These are phyloP conservation scores for Catagonus wagneri DNA, from an alignment of 2,113 vertebrate genomes.

Conservation along the genomic window DNA sequence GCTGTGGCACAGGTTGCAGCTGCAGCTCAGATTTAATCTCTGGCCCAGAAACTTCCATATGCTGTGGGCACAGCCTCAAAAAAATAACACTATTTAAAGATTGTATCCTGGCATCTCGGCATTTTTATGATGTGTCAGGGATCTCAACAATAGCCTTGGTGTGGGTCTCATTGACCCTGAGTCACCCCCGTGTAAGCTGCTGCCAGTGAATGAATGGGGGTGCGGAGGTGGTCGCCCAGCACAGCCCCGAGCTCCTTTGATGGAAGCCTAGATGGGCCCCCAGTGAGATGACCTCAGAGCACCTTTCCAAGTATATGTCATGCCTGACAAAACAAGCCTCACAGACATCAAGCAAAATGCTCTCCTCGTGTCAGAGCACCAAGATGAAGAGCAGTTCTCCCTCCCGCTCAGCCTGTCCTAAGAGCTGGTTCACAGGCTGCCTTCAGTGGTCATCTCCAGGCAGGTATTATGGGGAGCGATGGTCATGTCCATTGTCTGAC, in stretches of 20 bases:
- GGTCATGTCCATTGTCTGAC: too few species aligned
- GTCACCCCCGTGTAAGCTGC: not conserved
- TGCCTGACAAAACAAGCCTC: not conserved
- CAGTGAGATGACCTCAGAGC: not conserved
- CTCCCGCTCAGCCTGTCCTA: not conserved
- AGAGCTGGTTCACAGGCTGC: not conserved
- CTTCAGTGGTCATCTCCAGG: not conserved
- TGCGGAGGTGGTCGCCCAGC: not conserved
- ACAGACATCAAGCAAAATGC: not conserved
- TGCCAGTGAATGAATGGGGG: not conserved
- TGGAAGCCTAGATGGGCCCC: not conserved
- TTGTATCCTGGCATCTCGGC: conserved; percentile 27
- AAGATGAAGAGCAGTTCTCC: not conserved
- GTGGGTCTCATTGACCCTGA: not conserved
- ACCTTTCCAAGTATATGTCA: not conserved
- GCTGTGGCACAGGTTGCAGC: too few species aligned
- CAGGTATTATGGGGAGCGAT: not conserved
- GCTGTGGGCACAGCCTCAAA: too few species aligned
- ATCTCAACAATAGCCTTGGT: conserved; percentile 43
- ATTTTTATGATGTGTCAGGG: not conserved
- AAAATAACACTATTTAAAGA: conserved; percentile 11
- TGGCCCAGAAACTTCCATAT: too few species aligned
- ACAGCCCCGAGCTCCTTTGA: not conserved
- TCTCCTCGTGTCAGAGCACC: not conserved
- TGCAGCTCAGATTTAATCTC: too few species aligned